phyloP scores from a whole-genome alignment of 1,140 invertebrate species.

The Linepithema humile region DNA sequence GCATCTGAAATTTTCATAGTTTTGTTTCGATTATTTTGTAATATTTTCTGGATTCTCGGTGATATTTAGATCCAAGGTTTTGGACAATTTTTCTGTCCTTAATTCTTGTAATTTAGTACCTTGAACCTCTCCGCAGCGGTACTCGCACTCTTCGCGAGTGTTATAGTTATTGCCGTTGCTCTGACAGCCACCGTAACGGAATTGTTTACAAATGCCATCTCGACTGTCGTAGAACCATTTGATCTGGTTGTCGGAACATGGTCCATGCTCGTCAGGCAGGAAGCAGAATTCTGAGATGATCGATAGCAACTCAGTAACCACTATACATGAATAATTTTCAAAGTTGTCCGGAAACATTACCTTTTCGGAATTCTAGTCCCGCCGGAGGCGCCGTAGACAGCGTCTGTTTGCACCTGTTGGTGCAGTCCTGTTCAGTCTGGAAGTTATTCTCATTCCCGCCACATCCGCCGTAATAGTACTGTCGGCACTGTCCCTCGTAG shows the following conservation, averaged over 20 bases:
- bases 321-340: background rate
- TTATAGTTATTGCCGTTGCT: constrained; percentile 95
- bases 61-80: background rate
- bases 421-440: constrained; percentile 87
- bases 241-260: constrained; percentile 86
- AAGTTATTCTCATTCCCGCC: constrained; percentile 94
- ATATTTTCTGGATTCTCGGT: background rate
- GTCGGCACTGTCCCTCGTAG: constrained; percentile 87
- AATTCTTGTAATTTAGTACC: constrained; percentile 82
- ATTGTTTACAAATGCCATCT: constrained; percentile 92
- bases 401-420: constrained; percentile 85
- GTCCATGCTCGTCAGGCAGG: constrained; percentile 87
- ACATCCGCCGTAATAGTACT: constrained; percentile 93
- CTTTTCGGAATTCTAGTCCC: constrained; percentile 73
- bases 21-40: background rate
- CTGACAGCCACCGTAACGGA: constrained; percentile 93
- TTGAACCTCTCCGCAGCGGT: constrained; percentile 89
- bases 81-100: background rate
- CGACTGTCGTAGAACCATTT: constrained; percentile 92
- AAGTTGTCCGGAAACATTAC: constrained; percentile 62
- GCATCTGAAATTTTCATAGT: constrained; percentile 83
- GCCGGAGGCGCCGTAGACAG: constrained; percentile 74
- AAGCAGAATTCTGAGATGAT: constrained; percentile 89
- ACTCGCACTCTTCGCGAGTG: constrained; percentile 90
- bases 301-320: background rate